phyloP scores from a whole-genome alignment of 2,888 invertebrate species.

The Buathra laborator region DNA sequence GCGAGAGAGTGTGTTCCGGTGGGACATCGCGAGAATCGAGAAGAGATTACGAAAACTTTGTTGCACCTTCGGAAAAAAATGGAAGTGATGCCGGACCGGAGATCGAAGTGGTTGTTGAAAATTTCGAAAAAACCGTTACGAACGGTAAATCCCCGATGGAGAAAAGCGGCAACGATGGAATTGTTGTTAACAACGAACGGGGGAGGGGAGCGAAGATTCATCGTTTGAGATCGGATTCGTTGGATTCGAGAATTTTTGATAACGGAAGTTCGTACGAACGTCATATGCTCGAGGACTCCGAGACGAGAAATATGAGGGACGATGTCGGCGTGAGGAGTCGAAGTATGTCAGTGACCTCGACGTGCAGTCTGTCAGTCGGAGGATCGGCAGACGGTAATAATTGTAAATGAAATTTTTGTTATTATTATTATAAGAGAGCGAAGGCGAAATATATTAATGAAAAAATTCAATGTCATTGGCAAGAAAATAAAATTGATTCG shows the following conservation, averaged over 20 bases:
- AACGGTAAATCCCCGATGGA: slow-evolving; percentile 12
- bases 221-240: slow-evolving; percentile 76
- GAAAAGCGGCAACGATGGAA: slow-evolving; percentile 52
- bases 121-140: background rate
- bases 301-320: slow-evolving; percentile 74
- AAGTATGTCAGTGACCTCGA: slow-evolving; percentile 83
- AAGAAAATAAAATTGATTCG: no score
- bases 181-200: slow-evolving; percentile 26
- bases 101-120: slow-evolving; percentile 35
- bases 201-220: slow-evolving; percentile 65
- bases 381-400: slow-evolving; percentile 75
- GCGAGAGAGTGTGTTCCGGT: slow-evolving; percentile 83
- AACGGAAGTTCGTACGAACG: slow-evolving; percentile 61
- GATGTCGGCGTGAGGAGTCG: slow-evolving; percentile 80
- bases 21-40: slow-evolving; percentile 67
- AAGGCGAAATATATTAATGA: no score
- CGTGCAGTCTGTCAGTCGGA: slow-evolving; percentile 81
- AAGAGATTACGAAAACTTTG: slow-evolving; percentile 16
- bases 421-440: no score
- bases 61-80: slow-evolving; percentile 2
- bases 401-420: slow-evolving; percentile 42
- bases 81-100: background rate
- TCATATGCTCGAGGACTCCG: slow-evolving; percentile 80
- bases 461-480: no score
- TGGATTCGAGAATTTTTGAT: slow-evolving; percentile 75